Base-by-base conservation (phyloP, 2,888 invertebrate species). In the Perizoma affinitatum region DNA sequence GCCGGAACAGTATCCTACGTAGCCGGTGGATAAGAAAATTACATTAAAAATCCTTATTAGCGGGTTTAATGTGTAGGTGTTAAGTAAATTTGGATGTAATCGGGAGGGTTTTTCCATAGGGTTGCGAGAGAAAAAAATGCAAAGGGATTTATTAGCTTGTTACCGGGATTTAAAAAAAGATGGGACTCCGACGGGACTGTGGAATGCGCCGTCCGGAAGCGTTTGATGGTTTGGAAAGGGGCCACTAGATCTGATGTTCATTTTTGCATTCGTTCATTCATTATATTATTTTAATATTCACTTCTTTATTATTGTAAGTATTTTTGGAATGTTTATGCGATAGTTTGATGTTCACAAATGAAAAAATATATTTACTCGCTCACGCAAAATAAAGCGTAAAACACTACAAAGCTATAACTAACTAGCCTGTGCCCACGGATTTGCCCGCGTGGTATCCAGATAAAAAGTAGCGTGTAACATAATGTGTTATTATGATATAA, bases 81-180 rank as follows among this genome's bases (percentile, higher is more conserved):
- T 92, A 92, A 93, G 92, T 93, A 92, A 92, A 93, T 93, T 92
- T 91, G 87, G 78, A 82, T 90, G 91, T 92, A 91, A 92, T 92
- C 90, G 86, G 79, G 82, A 91, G 85, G 88, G 89, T 88, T 92
- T 87, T 89, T 38, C 87, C 36, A 52, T 43, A 79, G 77, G 79
- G 79, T 73, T 80, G 81, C 74, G 75, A 75, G 79, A 75, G 81
- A 90, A 90, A 90, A 90, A 90, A 92, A 92, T 86, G 88, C 83
- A 83, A 82, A 68, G 74, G 90, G 90, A 89, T 91, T 90, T 92
- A 93, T 92, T 92, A 92, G 92, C 92, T 92, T 92, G 92, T 93
- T 92, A 87, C 88, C 83, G 84, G 85, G 88, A 86, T 91, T 92
- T 88, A 82, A 90, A 89, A 90, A 89, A 88, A 86, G 82, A 83